Conservation (phyloP, 2,888 invertebrate species). For the Dolichopus griseipennis region DNA sequence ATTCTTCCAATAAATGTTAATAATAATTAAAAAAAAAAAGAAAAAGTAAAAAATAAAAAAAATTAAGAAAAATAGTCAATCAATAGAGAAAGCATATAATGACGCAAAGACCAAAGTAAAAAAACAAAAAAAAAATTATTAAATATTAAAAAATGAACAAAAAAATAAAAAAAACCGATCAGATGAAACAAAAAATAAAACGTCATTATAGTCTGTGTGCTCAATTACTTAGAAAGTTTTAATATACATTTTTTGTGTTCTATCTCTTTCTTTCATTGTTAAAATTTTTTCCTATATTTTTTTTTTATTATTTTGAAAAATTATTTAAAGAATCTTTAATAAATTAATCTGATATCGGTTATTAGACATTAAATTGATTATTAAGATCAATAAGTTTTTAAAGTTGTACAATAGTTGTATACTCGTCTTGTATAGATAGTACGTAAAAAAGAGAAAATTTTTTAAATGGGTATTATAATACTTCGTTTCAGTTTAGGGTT, state of each 20-base stretch:
- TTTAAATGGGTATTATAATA: no score
- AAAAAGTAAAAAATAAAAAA: neutral
- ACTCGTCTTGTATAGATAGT: no score
- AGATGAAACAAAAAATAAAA: no score
- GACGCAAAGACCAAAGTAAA: neutral
- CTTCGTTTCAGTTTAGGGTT: no score
- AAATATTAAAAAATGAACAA: no score
- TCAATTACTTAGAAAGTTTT: neutral
- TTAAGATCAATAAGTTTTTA: neutral
- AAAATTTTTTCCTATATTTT: no score
- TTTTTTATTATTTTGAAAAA: neutral
- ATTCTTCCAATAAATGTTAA: neutral
- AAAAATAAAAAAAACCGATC: no score
- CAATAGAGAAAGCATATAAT: constrained; percentile 6
- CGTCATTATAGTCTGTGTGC: neutral
- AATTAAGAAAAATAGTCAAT: neutral
- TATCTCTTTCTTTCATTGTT: no score
- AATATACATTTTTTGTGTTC: no score
- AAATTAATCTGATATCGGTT: neutral
- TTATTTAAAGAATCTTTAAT: neutral
- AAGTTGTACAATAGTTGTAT: neutral
- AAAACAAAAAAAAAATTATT: neutral
- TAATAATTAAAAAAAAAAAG: constrained; percentile 2
- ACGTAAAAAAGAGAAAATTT: no score
- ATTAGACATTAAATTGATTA: neutral